phyloP scores from a whole-genome alignment of 2,113 vertebrate species.

The Orcinus orca region DNA sequence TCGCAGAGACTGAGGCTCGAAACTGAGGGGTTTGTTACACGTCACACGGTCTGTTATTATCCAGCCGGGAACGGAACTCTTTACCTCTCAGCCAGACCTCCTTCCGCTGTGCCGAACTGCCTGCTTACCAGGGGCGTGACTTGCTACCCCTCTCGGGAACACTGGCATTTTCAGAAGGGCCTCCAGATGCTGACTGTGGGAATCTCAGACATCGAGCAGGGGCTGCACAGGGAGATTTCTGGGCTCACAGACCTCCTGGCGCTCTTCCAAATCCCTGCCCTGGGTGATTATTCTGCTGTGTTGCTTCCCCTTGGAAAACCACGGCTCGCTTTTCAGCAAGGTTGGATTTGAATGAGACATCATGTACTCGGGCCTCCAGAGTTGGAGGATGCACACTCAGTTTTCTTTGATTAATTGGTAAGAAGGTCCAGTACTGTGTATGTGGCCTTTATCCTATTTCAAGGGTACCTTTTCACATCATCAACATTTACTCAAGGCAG shows the following conservation, averaged over 20 bases:
- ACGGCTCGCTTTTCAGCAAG: background rate
- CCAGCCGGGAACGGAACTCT: background rate
- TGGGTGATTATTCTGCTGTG: background rate
- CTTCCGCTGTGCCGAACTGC: background rate
- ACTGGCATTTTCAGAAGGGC: background rate
- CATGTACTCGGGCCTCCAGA: background rate
- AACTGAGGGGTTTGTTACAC: accelerated
- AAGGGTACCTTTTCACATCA: background rate
- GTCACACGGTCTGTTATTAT: background rate
- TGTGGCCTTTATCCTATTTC: background rate
- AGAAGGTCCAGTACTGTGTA: background rate
- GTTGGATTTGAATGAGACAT: background rate
- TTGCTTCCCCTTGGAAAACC: background rate
- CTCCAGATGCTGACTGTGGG: background rate
- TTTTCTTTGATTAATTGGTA: background rate
- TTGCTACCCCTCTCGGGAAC: background rate
- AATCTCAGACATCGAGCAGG: background rate
- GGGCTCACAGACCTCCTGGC: background rate
- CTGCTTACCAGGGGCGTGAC: background rate
- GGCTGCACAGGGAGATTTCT: background rate
- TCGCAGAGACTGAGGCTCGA: background rate
- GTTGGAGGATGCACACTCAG: background rate
- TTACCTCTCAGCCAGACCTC: background rate
- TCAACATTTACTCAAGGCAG: background rate
- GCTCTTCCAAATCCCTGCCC: background rate